phyloP scores from a whole-genome alignment of 2,888 invertebrate species.

The Eumacrocentrus americanus region DNA sequence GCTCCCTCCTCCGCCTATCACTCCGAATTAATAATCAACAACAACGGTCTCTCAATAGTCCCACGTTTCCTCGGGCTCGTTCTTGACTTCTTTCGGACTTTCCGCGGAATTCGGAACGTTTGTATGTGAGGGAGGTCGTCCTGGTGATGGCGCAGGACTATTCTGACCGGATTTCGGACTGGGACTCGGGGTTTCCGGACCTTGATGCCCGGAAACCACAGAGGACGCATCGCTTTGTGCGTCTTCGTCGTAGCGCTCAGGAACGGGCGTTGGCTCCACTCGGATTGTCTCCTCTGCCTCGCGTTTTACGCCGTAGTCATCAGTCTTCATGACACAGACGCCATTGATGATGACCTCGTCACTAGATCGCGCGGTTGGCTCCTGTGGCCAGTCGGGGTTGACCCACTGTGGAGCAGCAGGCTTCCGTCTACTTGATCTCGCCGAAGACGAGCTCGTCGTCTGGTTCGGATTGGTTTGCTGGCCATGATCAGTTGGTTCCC shows the following conservation, averaged over 20 bases:
- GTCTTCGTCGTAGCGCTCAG: conserved; percentile 68
- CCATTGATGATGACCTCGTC: conserved; percentile 92
- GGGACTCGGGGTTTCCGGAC: conserved; percentile 55
- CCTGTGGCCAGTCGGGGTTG: conserved; percentile 87
- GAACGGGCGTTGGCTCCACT: conserved; percentile 78
- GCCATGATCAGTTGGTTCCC: conserved; percentile 53
- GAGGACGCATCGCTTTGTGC: conserved; percentile 63
- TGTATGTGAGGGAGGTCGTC: conserved; percentile 49
- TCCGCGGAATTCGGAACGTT: conserved; percentile 42
- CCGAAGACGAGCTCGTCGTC: conserved; percentile 53
- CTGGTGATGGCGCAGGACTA: conserved; percentile 53
- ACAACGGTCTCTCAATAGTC: conserved; percentile 55
- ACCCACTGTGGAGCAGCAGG: conserved; percentile 98
- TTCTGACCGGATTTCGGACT: conserved; percentile 56
- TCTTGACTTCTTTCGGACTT: conserved; percentile 56
- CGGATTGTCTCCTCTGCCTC: conserved; percentile 74
- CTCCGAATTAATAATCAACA: not conserved
- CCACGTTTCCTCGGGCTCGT: conserved; percentile 59
- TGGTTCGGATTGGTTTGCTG: conserved; percentile 49
- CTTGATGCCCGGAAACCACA: conserved; percentile 50
- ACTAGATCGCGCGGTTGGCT: conserved; percentile 61
- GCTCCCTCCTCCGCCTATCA: conserved; percentile 3
- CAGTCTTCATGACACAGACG: conserved; percentile 89
- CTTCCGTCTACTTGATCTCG: conserved; percentile 78
- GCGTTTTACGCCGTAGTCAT: conserved; percentile 68